Evolutionary conservation across 2,113 vertebrate species (phyloP).

Genomic region (Hippocampus zosterae): DNA sequence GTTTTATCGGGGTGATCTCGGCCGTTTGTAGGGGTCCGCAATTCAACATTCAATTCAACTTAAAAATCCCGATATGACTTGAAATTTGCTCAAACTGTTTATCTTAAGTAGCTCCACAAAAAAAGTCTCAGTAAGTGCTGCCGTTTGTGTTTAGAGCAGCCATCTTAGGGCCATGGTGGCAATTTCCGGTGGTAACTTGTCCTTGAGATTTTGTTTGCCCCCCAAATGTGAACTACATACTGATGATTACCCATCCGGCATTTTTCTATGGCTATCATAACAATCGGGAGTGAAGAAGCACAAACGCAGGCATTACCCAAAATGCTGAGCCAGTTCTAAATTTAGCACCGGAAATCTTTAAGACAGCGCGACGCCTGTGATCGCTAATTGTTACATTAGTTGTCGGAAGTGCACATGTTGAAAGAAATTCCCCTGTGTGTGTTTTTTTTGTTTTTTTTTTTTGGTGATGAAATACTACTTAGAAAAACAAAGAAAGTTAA

Average conservation of each 20-base stretch:
- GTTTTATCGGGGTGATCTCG: too few relatives aligned
- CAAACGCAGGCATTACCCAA: neutral
- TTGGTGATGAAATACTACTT: neutral
- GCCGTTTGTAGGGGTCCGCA: too few relatives aligned
- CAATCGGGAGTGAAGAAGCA: neutral
- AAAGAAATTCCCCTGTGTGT: neutral
- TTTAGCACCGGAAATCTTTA: neutral
- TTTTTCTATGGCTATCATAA: neutral
- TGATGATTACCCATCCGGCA: neutral
- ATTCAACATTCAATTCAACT: too few relatives aligned
- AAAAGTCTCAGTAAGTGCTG: neutral
- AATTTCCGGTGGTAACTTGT: too few relatives aligned
- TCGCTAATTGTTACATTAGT: slow-evolving; percentile 2
- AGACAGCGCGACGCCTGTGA: neutral
- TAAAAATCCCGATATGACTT: too few relatives aligned
- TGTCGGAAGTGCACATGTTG: neutral
- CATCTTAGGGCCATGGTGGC: too few relatives aligned
- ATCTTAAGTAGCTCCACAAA: too few relatives aligned
- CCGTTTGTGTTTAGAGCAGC: neutral
- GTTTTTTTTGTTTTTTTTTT: slow-evolving; percentile 2
- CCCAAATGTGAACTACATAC: neutral
- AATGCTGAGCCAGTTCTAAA: neutral
- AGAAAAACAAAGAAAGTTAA: slow-evolving; percentile 1
- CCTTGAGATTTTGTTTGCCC: too few relatives aligned
- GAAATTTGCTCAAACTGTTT: too few relatives aligned